These are phyloP conservation scores for Dasysyrphus albostriatus DNA, from an alignment of 2,888 invertebrate genomes.

Conservation along the genomic window DNA sequence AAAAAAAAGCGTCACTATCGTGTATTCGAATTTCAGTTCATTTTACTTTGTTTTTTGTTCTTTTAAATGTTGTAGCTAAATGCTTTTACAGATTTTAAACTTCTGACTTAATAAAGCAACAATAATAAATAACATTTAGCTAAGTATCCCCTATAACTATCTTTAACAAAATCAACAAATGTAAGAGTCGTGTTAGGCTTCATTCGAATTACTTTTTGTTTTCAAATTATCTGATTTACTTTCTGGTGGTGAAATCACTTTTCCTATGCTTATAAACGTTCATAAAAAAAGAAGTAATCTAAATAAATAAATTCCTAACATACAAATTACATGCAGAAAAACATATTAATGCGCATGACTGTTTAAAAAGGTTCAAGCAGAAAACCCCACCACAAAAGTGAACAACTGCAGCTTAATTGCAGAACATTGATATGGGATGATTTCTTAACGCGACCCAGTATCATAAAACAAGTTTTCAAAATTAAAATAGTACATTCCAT, in stretches of 20 bases:
- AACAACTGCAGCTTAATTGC: conserved; percentile 58
- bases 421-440: conserved; percentile 40
- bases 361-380: not conserved
- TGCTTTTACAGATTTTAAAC: no score
- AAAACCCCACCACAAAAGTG: conserved; percentile 37
- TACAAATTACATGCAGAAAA: conserved; percentile 18
- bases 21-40: no score
- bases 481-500: conserved; percentile 8
- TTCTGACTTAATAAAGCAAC: no score
- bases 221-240: conserved; percentile 12
- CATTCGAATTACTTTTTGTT: conserved; percentile 16
- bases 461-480: not conserved
- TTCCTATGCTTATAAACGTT: conserved; percentile 1
- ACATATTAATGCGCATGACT: conserved; percentile 12
- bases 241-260: conserved; percentile 5
- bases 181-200: not conserved
- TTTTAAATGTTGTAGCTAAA: no score
- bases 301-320: conserved; percentile 16
- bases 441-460: conserved; percentile 24
- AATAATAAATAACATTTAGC: no score
- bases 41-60: no score
- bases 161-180: not conserved
- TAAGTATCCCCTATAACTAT: no score
- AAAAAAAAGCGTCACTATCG: no score
- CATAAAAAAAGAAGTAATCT: conserved; percentile 7